Percentiles rank a stretch among this genome's conserved stretches.
phyloP scores from a whole-genome alignment of 2,797 vertebrate species.

The Artibeus lituratus region DNA sequence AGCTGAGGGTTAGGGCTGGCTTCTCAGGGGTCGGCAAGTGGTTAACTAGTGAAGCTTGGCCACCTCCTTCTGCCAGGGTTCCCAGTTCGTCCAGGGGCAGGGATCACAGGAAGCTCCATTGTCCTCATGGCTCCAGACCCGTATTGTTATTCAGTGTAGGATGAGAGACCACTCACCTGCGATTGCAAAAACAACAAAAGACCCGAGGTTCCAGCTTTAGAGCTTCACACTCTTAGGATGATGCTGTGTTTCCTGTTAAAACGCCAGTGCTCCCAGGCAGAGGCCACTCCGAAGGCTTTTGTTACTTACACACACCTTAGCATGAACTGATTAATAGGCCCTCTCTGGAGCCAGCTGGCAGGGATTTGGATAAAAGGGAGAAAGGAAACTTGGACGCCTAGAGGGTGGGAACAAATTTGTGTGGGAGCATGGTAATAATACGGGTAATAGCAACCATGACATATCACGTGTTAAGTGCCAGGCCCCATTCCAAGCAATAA shows the following conservation, averaged over 20 bases:
- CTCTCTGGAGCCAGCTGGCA: not conserved
- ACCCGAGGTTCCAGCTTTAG: not conserved
- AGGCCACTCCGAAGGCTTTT: not conserved
- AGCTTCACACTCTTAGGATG: not conserved
- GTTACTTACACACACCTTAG: not conserved
- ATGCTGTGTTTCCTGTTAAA: not conserved
- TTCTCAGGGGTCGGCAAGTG: not conserved
- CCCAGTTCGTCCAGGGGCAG: not conserved
- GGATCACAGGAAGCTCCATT: not conserved
- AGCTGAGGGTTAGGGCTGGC: not conserved
- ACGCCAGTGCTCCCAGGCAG: no score
- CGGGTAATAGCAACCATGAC: rapidly evolving
- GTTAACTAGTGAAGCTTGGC: not conserved
- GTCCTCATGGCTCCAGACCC: not conserved
- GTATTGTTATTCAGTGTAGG: not conserved
- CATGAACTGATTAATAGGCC: not conserved
- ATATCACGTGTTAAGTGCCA: not conserved
- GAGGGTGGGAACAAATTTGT: not conserved
- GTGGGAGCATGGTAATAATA: not conserved
- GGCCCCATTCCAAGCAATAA: not conserved
- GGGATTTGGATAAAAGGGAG: not conserved
- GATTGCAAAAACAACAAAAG: not conserved
- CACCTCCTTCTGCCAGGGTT: not conserved
- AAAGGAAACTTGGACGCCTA: not conserved
- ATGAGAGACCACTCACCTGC: not conserved